Percentiles rank a stretch among this genome's conserved stretches.
phyloP scores from a whole-genome alignment of 1,140 invertebrate species.

The Zaprionus camerounensis region DNA sequence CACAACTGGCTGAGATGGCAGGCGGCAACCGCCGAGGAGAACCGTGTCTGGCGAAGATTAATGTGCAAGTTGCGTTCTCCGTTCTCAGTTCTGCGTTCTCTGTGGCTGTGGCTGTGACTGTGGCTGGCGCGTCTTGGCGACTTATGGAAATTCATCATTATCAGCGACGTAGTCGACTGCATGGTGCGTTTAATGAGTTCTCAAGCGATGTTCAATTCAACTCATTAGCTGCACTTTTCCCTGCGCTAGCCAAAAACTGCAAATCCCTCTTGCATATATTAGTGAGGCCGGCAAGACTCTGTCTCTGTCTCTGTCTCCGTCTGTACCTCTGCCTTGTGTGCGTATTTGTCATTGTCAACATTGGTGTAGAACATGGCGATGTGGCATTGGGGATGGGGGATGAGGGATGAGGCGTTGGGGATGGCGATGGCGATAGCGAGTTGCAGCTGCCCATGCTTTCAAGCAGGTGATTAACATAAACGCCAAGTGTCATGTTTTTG shows the following conservation, averaged over 20 bases:
- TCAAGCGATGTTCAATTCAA: slow-evolving; percentile 80
- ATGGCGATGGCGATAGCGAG: slow-evolving; percentile 7
- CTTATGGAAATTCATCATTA: slow-evolving; percentile 83
- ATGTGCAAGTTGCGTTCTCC: slow-evolving; percentile 75
- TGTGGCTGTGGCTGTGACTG: slow-evolving; percentile 5
- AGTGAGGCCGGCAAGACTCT: slow-evolving; percentile 6
- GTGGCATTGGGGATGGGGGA: slow-evolving; percentile 16
- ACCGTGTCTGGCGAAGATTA: slow-evolving; percentile 75
- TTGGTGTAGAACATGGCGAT: slow-evolving; percentile 73
- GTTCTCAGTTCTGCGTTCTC: slow-evolving; percentile 21
- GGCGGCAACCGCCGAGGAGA: slow-evolving; percentile 19
- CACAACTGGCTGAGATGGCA: slow-evolving; percentile 37
- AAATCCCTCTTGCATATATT: slow-evolving; percentile 61
- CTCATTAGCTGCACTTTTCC: slow-evolving; percentile 79
- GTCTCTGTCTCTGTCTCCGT: slow-evolving; percentile 11
- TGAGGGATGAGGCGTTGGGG: neutral
- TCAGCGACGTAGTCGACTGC: slow-evolving; percentile 30
- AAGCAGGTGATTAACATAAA: slow-evolving; percentile 84
- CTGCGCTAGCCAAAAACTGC: slow-evolving; percentile 63
- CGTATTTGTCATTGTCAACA: slow-evolving; percentile 84
- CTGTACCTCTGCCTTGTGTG: slow-evolving; percentile 46
- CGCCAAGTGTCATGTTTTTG: slow-evolving; percentile 81
- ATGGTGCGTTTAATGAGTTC: slow-evolving; percentile 75
- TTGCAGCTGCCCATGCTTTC: slow-evolving; percentile 78
- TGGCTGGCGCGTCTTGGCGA: slow-evolving; percentile 63